Evolutionary conservation across 2,113 vertebrate genomes (phyloP), one percentile per base, ranked within the genome.

Genomic region (Rhea americana): DNA sequence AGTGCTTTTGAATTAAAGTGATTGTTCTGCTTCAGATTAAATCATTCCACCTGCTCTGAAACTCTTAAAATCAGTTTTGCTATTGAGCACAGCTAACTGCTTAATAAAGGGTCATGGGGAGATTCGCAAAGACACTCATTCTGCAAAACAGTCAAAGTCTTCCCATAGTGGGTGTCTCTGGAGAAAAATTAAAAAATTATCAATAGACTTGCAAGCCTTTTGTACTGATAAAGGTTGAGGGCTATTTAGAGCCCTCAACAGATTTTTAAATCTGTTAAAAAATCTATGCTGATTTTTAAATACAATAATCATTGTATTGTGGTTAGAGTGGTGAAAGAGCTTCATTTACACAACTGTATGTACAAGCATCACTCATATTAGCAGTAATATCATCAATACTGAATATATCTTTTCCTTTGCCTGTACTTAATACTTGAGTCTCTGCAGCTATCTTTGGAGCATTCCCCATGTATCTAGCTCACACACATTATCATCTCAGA

Each of bases 61-160:
- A 89, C 84, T 97, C 94, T 97, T 97, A 96, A 95, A 96, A 94
- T 92, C 84, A 80, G 90, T 95, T 94, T 96, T 41, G 55, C 90
- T 94, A 82, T 25, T 92, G 87, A 96, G 85, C 91, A 96, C 82
- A 96, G 93, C 74, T 37, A 96, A 92, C 67, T 91, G 72, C 85
- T 94, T 94, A 90, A 97, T 96, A 91, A 93, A 96, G 85, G 66
- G 91, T 96, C 84, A 86, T 26, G 59, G 58, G 91, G 85, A 93
- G n/a, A 67, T 63, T 87, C 43, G 70, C n/a, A 93, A 91, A 95
- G 80, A 75, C 61, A 72, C 12, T 80, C 28, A 48, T 21, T 91
- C 83, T 63, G 62, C 45, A 39, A 51, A 78, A 77, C 17, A 77
- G 66, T 70, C 74, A 65, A 71, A 86, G 13, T 24, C 66, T 84